Base-by-base conservation (phyloP, 2,888 invertebrate genomes). In the Argyra leucocephala region DNA sequence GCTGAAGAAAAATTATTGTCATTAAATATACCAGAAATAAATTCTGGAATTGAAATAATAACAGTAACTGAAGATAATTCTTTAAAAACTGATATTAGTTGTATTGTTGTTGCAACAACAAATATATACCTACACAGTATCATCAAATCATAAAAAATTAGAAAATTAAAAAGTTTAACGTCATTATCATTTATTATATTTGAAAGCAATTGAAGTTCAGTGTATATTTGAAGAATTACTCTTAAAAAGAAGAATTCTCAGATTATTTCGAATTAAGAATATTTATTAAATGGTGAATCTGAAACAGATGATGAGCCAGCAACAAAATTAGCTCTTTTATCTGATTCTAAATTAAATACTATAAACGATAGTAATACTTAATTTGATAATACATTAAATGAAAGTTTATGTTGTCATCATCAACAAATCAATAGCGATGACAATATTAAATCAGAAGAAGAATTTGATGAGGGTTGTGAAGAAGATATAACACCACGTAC, bases 141-240 rank as follows among this genome's bases (percentile, higher is more conserved):
- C 72, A 66, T 62, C 63, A 68, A 67, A 73, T 66, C 70, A 72
- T 37, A 68, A 74, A 65, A 74, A 73, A 70, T 71, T 70, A 79
- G 72, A 81, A 81, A 77, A 76, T 73, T 79, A 71, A 80, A 80
- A 83, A 74, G 85, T 83, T 83, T 95, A 95, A 81, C 84, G 89
- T 69, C 89, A 93, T 77, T 96, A 93, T 91, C 94, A 94, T 80
- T 85, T 90, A 72, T 84, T 95, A 71, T 94, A 91, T 83, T 82
- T 96, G 74, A 85, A 91, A 73, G 91, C 93, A 65, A 85, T 94
- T 74, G 95, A 96, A 85, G 91, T 93, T 87, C 93, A 93, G 83
- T 91, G 91, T 81, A 88, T 92, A 78, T 84, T 96, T 76, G 95
- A 96, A 79, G 88, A 88, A 71, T 85, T 91, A 69, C 83, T n/a